Percentiles rank a stretch among this genome's conserved stretches.
These are phyloP conservation scores for Aphrophora alni DNA, from an alignment of 2,888 invertebrate genomes.

Conservation along the genomic window DNA sequence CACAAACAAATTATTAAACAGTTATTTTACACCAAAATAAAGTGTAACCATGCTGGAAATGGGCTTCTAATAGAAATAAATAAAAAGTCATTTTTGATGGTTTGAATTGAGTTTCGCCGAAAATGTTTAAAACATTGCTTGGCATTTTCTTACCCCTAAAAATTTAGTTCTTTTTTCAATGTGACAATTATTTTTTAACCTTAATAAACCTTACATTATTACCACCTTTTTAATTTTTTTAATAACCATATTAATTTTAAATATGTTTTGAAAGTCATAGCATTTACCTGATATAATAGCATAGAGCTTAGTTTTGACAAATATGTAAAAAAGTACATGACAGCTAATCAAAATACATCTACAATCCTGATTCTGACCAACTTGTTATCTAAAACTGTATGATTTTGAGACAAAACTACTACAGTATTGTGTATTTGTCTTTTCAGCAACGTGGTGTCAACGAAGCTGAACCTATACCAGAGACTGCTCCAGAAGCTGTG, in stretches of 20 bases:
- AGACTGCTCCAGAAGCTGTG: neutral
- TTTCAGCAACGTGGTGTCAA: conserved; percentile 2
- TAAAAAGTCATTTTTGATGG: conserved; percentile 10
- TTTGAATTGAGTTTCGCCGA: neutral
- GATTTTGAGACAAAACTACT: conserved; percentile 6
- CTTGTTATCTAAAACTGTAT: neutral
- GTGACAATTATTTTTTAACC: neutral
- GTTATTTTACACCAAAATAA: neutral
- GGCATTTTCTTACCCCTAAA: conserved; percentile 13
- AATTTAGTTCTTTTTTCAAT: neutral
- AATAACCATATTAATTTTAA: too few relatives aligned
- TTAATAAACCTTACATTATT: neutral
- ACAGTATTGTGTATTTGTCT: neutral
- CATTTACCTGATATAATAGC: neutral
- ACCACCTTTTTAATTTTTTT: neutral
- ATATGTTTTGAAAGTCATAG: neutral
- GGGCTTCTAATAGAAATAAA: neutral
- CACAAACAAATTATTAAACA: neutral
- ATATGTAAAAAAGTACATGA: neutral
- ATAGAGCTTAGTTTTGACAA: neutral
- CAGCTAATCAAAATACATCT: too few relatives aligned
- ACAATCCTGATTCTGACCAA: neutral
- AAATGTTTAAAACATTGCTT: neutral
- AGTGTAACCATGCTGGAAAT: conserved; percentile 1
- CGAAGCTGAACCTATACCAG: neutral